These are phyloP conservation scores for Erpobdella octoculata DNA, from an alignment of 2,888 invertebrate species.

Conservation along the genomic window DNA sequence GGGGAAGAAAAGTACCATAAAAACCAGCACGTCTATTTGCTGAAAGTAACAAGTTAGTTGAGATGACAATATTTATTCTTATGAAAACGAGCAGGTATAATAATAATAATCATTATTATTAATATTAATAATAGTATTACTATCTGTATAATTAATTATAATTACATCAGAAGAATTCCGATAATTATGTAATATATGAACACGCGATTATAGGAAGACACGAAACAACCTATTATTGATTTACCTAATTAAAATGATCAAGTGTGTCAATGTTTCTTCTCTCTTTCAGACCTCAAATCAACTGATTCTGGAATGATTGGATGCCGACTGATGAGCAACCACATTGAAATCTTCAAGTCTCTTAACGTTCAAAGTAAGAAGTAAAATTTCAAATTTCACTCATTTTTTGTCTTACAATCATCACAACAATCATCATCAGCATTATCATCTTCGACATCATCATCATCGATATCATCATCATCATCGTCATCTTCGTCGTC, in stretches of 20 bases:
- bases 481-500: slow-evolving; percentile 27
- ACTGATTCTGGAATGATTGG: slow-evolving; percentile 26
- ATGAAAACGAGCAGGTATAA: too few relatives aligned
- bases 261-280: too few relatives aligned
- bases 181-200: too few relatives aligned
- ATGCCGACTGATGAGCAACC: slow-evolving; percentile 17
- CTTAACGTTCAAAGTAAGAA: slow-evolving; percentile 15
- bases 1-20: neutral
- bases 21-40: neutral
- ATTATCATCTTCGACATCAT: neutral
- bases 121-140: too few relatives aligned
- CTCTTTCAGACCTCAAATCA: slow-evolving; percentile 15
- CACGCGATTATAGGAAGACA: too few relatives aligned
- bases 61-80: neutral
- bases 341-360: slow-evolving; percentile 23
- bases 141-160: too few relatives aligned
- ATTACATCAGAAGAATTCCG: too few relatives aligned
- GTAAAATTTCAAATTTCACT: neutral
- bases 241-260: too few relatives aligned
- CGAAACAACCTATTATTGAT: too few relatives aligned
- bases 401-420: neutral
- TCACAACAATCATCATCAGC: neutral
- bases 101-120: too few relatives aligned
- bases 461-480: slow-evolving; percentile 3
- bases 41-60: neutral